phyloP scores from a whole-genome alignment of 2,797 vertebrate species.

The Adelosebastes latens region DNA sequence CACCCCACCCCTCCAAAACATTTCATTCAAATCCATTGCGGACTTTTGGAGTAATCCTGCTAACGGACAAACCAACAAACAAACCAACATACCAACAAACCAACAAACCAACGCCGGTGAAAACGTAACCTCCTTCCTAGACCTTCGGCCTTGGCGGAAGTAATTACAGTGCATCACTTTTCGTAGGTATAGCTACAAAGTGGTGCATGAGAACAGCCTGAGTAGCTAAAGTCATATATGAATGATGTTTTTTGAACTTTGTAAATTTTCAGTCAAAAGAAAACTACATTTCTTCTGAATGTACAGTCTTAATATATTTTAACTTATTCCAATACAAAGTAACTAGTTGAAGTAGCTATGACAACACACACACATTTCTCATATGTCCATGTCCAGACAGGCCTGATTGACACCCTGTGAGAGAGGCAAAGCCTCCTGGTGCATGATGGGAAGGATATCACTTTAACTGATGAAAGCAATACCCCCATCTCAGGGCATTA shows the following conservation, averaged over 20 bases:
- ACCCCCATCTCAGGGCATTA: conserved; percentile 90
- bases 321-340: too few species aligned
- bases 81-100: too few species aligned
- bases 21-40: too few species aligned
- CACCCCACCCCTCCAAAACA: too few species aligned
- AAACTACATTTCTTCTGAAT: background rate
- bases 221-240: background rate
- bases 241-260: background rate
- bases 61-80: too few species aligned
- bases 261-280: background rate
- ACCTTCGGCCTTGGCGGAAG: too few species aligned
- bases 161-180: background rate
- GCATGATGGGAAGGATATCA: conserved; percentile 63
- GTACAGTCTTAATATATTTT: background rate
- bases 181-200: background rate
- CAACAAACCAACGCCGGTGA: too few species aligned
- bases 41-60: too few species aligned
- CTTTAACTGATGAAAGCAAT: conserved; percentile 82
- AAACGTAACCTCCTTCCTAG: too few species aligned
- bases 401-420: conserved; percentile 14
- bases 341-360: background rate
- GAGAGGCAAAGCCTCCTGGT: conserved; percentile 27
- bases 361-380: background rate
- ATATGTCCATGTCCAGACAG: conserved; percentile 20
- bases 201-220: background rate